Percentiles rank a stretch among this genome's conserved stretches.
These are phyloP conservation scores for Actenoides hombroni DNA, from an alignment of 2,113 vertebrate genomes.

Conservation along the genomic window DNA sequence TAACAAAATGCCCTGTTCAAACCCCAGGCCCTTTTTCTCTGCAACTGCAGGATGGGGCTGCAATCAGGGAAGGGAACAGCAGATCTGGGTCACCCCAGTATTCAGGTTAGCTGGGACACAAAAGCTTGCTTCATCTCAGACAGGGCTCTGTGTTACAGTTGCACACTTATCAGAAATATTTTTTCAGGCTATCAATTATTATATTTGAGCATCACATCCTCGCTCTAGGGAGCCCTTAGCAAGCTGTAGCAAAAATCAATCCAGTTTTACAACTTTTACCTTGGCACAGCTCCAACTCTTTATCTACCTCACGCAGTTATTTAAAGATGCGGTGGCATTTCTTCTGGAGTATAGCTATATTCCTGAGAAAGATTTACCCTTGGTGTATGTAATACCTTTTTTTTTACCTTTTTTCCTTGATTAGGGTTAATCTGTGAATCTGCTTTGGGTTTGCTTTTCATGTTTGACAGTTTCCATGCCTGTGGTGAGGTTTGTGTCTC, in stretches of 20 bases:
- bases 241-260: slow-evolving; percentile 81
- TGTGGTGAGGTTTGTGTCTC: background rate
- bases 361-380: slow-evolving; percentile 50
- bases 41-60: slow-evolving; percentile 64
- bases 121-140: slow-evolving; percentile 65
- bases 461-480: background rate
- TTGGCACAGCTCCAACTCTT: slow-evolving; percentile 73
- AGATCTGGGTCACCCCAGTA: slow-evolving; percentile 71
- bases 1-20: slow-evolving; percentile 86
- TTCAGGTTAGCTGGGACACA: slow-evolving; percentile 60
- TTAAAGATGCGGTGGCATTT: slow-evolving; percentile 70
- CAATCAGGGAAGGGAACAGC: slow-evolving; percentile 69
- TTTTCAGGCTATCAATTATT: slow-evolving; percentile 82
- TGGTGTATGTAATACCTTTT: slow-evolving; percentile 24
- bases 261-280: slow-evolving; percentile 80
- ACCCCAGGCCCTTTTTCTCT: slow-evolving; percentile 80
- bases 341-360: slow-evolving; percentile 22
- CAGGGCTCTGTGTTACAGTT: slow-evolving; percentile 33
- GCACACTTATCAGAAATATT: slow-evolving; percentile 71
- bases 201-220: slow-evolving; percentile 73
- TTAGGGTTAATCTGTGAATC: background rate
- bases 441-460: background rate
- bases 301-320: slow-evolving; percentile 62
- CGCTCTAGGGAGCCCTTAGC: slow-evolving; percentile 78
- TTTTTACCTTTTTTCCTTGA: background rate